These are phyloP conservation scores for Ephialtes manifestator DNA, from an alignment of 2,888 invertebrate species.

Conservation along the genomic window DNA sequence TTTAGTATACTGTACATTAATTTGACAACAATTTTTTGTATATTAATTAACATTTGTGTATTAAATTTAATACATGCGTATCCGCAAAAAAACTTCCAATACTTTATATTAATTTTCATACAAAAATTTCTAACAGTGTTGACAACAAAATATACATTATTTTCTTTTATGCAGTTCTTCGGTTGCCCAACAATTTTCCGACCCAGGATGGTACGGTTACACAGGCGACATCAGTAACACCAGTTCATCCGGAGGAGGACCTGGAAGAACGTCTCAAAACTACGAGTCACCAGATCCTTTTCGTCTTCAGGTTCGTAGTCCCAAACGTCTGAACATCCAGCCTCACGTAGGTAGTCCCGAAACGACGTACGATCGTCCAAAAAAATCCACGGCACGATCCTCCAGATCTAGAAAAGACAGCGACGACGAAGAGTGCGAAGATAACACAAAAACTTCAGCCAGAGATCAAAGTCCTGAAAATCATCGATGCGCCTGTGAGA, in stretches of 20 bases:
- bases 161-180: neutral
- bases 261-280: constrained; percentile 31
- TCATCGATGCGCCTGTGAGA: constrained; percentile 59
- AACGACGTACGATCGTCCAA: constrained; percentile 73
- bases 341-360: constrained; percentile 79
- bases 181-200: constrained; percentile 52
- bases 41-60: too few relatives aligned
- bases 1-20: too few relatives aligned
- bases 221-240: constrained; percentile 58
- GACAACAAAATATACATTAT: too few relatives aligned
- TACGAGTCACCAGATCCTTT: constrained; percentile 81
- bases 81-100: too few relatives aligned
- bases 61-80: too few relatives aligned
- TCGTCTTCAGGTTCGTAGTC: constrained; percentile 71
- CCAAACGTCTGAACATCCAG: constrained; percentile 77
- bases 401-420: constrained; percentile 33
- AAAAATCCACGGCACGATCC: constrained; percentile 53
- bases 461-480: constrained; percentile 26
- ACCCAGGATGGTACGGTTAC: constrained; percentile 69
- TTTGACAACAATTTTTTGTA: too few relatives aligned
- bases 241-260: constrained; percentile 24
- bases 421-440: constrained; percentile 57
- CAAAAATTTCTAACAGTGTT: too few relatives aligned
- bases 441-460: neutral
- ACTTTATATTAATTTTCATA: too few relatives aligned